phyloP scores from a whole-genome alignment of 1,140 invertebrate species.

The Lepidurus arcticus region DNA sequence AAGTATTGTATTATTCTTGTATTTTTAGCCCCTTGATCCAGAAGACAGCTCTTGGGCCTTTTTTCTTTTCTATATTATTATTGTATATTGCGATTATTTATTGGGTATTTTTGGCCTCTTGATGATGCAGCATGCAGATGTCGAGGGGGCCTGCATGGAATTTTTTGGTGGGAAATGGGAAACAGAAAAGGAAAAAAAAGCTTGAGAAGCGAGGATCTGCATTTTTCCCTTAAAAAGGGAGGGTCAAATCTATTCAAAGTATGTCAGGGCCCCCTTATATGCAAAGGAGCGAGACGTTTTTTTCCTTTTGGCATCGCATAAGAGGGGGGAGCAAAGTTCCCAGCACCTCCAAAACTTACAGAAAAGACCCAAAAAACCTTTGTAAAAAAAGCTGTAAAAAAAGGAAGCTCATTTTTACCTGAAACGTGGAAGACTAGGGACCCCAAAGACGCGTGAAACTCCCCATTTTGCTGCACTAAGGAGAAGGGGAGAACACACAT shows the following conservation, averaged over 20 bases:
- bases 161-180: background rate
- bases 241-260: background rate
- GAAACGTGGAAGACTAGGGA: background rate
- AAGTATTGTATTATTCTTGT: too few relatives aligned
- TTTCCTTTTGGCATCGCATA: background rate
- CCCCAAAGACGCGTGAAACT: background rate
- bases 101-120: too few relatives aligned
- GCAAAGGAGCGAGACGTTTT: background rate
- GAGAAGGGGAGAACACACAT: background rate
- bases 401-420: background rate
- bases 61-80: too few relatives aligned
- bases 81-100: too few relatives aligned
- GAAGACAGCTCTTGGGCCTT: too few relatives aligned
- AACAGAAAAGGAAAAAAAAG: background rate
- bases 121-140: too few relatives aligned
- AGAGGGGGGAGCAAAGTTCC: background rate
- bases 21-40: too few relatives aligned
- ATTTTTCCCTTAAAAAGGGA: constrained; percentile 3
- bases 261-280: constrained; percentile 18
- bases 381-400: background rate
- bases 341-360: background rate
- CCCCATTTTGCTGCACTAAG: background rate
- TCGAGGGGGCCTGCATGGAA: too few relatives aligned
- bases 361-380: background rate
- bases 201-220: background rate